These are phyloP conservation scores for Strigamia transsilvanica DNA, from an alignment of 2,888 invertebrate genomes.

Conservation along the genomic window DNA sequence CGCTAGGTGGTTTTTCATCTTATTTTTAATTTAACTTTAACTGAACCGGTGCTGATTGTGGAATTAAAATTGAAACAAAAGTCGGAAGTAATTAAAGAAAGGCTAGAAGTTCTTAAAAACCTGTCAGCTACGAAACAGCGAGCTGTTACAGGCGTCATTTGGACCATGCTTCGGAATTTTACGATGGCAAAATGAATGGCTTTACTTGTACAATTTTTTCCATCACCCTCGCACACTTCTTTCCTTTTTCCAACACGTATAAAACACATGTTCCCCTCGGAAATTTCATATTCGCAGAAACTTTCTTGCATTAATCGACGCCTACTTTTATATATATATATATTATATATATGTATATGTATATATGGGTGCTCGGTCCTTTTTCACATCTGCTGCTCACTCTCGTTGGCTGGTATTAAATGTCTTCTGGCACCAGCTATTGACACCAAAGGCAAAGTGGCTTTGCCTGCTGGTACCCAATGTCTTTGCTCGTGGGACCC, in stretches of 20 bases:
- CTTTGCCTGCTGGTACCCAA: constrained; percentile 39
- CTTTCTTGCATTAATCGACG: constrained; percentile 31
- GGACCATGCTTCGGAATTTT: constrained; percentile 11
- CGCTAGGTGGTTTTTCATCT: not conserved
- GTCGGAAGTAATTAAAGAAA: constrained; percentile 17
- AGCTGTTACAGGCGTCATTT: constrained; percentile 37
- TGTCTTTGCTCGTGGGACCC: not conserved
- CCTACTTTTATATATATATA: not conserved
- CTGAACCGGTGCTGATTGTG: not conserved
- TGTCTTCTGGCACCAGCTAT: constrained; percentile 42
- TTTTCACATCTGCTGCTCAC: constrained; percentile 42
- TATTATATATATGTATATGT: constrained; percentile 6
- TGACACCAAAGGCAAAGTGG: constrained; percentile 40
- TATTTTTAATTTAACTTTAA: constrained; percentile 23
- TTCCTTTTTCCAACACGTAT: constrained; percentile 39
- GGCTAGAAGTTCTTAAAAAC: constrained; percentile 15
- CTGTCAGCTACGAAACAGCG: constrained; percentile 21
- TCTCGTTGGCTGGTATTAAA: constrained; percentile 25
- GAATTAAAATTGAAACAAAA: constrained; percentile 42
- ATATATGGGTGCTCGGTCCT: not conserved
- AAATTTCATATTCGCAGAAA: constrained; percentile 44
- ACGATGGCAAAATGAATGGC: constrained; percentile 37
- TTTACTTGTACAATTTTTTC: constrained; percentile 10
- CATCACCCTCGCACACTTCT: not conserved
- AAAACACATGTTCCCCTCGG: constrained; percentile 24